Base-by-base conservation (phyloP, 2,888 invertebrate genomes). In the Melipona beecheii region DNA sequence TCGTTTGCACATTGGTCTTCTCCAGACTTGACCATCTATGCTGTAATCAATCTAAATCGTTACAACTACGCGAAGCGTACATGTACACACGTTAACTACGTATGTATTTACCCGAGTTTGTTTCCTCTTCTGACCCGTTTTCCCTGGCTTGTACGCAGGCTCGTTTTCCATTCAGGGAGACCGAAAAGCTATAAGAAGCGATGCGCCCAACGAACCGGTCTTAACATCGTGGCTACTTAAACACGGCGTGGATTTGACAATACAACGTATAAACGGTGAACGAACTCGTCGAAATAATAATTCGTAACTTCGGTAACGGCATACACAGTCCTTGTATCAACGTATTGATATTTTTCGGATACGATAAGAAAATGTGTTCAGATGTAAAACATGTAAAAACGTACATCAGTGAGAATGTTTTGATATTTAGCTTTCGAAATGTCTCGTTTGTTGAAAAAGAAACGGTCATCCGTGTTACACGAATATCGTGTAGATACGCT, bases 161-260 rank as follows among this genome's bases (percentile, higher is more conserved):
- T 66, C 43, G 24, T 24, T 68, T 68, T 56, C 54, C 31, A 19
- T 43, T 43, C 43, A 21, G 15, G 64, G 19, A 73, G 56, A 50
- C 49, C 43, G 43, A 58, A 78, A 65, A 43, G 72, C 64, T 54
- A 65, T 21, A 56, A 11, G 54, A 66, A 74, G 43, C 68, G 75
- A 49, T 62, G 79, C 62, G 79, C 68, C 74, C 79, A 79, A 69
- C 69, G 66, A 82, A 52, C 72, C 73, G 64, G 68, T 62, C 56
- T 50, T 56, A 76, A 71, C 75, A 66, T 71, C 78, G 75, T 52
- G 27, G 31, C 27, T n/a, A 31, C 27, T 56, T 70, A 27, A 64
- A 54, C 49, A 50, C 43, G 21, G 27, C 19, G 36, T 21, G 27
- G 21, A 69, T 27, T 36, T 27, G 50, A 24, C 19, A 27, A 50